These are phyloP conservation scores for Eristalinus aeneus DNA, from an alignment of 2,888 invertebrate genomes.

Conservation along the genomic window DNA sequence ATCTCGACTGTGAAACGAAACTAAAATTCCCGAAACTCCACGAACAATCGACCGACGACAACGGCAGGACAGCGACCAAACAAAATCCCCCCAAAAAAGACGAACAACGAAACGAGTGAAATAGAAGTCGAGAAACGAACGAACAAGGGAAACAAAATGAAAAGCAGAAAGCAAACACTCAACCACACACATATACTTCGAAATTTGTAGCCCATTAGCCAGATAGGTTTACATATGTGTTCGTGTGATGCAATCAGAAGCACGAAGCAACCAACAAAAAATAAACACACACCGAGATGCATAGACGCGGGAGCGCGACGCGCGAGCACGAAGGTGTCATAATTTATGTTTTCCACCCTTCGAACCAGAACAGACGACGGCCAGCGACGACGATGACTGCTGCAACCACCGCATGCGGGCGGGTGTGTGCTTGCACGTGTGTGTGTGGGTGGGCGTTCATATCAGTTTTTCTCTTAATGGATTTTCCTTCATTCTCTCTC, in stretches of 20 bases:
- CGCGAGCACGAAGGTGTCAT: slow-evolving; percentile 59
- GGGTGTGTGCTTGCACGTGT: not conserved
- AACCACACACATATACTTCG: not conserved
- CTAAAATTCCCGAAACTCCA: slow-evolving; percentile 9
- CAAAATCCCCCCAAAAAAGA: slow-evolving; percentile 21
- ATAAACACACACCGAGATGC: slow-evolving; percentile 40
- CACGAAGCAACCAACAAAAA: slow-evolving; percentile 28
- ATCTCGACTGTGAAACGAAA: slow-evolving; percentile 28
- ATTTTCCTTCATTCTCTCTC: slow-evolving; percentile 51
- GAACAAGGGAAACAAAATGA: slow-evolving; percentile 21
- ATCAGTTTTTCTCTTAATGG: slow-evolving; percentile 49
- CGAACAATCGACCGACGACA: slow-evolving; percentile 32
- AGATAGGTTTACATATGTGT: slow-evolving; percentile 1
- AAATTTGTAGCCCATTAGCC: not conserved
- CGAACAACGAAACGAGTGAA: slow-evolving; percentile 5
- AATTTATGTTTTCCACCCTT: slow-evolving; percentile 69
- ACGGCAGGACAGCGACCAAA: slow-evolving; percentile 15
- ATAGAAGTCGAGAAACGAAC: not conserved
- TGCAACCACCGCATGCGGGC: slow-evolving; percentile 54
- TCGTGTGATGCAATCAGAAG: slow-evolving; percentile 49
- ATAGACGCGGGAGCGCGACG: slow-evolving; percentile 50
- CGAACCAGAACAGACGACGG: slow-evolving; percentile 45
- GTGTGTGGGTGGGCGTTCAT: slow-evolving; percentile 61
- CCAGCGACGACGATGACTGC: not conserved
- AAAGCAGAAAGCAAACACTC: slow-evolving; percentile 19